These are phyloP conservation scores for Tenthredo amoena DNA, from an alignment of 2,888 invertebrate species.

Conservation along the genomic window DNA sequence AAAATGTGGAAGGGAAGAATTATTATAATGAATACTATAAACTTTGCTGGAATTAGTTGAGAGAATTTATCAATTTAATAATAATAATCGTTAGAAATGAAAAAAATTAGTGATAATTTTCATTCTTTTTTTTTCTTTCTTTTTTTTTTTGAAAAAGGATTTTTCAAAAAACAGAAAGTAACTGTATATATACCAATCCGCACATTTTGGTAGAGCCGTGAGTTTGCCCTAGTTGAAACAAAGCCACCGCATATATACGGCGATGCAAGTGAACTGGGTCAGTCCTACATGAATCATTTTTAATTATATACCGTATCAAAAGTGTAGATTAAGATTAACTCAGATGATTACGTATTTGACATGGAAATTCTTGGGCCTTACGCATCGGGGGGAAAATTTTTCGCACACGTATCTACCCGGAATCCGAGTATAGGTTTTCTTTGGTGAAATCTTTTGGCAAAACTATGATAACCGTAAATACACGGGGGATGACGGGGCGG, in stretches of 20 bases:
- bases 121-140: background rate
- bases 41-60: background rate
- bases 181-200: background rate
- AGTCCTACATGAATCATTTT: slow-evolving; percentile 26
- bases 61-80: background rate
- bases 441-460: background rate
- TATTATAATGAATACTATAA: background rate
- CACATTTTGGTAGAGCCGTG: background rate
- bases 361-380: too few relatives aligned
- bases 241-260: background rate
- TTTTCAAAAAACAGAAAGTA: too few relatives aligned
- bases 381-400: background rate
- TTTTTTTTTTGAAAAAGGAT: too few relatives aligned
- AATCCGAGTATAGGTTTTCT: too few relatives aligned
- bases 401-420: background rate
- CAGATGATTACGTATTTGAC: background rate
- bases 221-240: slow-evolving; percentile 45
- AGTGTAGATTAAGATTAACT: background rate
- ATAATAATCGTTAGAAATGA: background rate
- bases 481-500: background rate
- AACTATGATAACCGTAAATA: background rate
- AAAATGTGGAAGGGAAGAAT: background rate
- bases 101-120: background rate
- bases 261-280: slow-evolving; percentile 40
- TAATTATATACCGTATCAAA: slow-evolving; percentile 30